Percentiles rank a stretch among this genome's conserved stretches.
phyloP scores from a whole-genome alignment of 2,797 vertebrate species.

The Hirundo rustica region DNA sequence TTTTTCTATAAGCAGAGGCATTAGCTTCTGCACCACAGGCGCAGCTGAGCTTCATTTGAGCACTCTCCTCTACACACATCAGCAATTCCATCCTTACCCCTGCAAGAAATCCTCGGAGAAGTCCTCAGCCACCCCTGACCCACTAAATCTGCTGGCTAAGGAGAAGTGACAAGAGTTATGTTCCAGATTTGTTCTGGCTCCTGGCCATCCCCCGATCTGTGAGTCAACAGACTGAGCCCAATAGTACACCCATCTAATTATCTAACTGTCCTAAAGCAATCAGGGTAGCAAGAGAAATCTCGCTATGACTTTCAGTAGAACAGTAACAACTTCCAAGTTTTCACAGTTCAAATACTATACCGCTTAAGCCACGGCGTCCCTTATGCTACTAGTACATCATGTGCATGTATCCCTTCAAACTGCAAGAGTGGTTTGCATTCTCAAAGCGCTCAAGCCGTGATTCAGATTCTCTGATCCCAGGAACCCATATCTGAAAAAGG shows the following conservation, averaged over 20 bases:
- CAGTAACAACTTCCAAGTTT: background rate
- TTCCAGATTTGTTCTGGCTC: background rate
- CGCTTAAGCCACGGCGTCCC: background rate
- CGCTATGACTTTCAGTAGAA: background rate
- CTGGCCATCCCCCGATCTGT: background rate
- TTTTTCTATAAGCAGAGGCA: background rate
- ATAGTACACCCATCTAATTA: background rate
- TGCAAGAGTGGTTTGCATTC: background rate
- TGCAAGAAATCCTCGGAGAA: background rate
- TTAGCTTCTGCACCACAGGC: background rate
- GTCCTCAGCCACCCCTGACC: background rate
- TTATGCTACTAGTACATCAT: background rate
- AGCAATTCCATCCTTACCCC: background rate
- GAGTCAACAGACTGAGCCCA: background rate
- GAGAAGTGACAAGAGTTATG: background rate
- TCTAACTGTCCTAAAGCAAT: slow-evolving; percentile 12
- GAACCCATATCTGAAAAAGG: background rate
- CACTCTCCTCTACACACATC: background rate
- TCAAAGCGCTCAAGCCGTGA: background rate
- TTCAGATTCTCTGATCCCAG: background rate
- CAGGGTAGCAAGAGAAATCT: background rate
- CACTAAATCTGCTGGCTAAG: background rate
- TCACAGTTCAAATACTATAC: background rate
- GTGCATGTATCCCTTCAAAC: background rate
- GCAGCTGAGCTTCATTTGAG: background rate